Base-by-base conservation (phyloP, 1,140 invertebrate genomes). In the Caerostris darwini region DNA sequence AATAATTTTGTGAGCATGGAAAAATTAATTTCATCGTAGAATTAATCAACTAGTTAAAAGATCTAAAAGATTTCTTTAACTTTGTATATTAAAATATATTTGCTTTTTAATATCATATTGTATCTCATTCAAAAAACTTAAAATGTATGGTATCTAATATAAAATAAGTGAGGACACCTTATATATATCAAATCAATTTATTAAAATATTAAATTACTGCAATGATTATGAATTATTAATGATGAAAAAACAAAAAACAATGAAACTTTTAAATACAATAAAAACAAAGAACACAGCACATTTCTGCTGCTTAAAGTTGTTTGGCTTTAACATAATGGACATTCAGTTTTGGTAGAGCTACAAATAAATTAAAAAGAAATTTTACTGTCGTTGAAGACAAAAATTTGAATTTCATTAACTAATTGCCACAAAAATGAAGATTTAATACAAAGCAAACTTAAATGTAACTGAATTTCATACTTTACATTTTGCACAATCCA, bases 201-300 rank as follows among this genome's bases (percentile, higher is more conserved):
- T 71, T 77, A 71, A 90, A 90, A 57, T 34, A 90, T 71, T 90
- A 90, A 69, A 90, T 71, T 77, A 71, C 67, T 90, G 54, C 8
- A 69, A 90, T 90, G 88, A 77, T 77, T n/a, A 90, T 90, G 88
- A 90, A 17, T 90, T n/a, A 56, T 90, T 90, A 69, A 90, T 90
- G 69, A 90, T 90, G 88, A 90, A 10, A 54, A n/a, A 77, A 90
- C 88, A 90, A 85, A 85, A 88, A 54, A 54, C 54, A 88, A 88
- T 57, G 56, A 83, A 14, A 77, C 10, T 53, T 77, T 77, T 77
- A 50, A 85, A 85, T 85, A 85, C 82, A 85, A 85, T 58, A 85
- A 85, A 85, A 58, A 56, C 54, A 85, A 56, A 83, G 54, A 85
- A 85, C 82, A 85, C n/a, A 85, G 10, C 82, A 34, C 82, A 14